phyloP scores from a whole-genome alignment of 2,113 vertebrate genomes.

The Penelope pileata region DNA sequence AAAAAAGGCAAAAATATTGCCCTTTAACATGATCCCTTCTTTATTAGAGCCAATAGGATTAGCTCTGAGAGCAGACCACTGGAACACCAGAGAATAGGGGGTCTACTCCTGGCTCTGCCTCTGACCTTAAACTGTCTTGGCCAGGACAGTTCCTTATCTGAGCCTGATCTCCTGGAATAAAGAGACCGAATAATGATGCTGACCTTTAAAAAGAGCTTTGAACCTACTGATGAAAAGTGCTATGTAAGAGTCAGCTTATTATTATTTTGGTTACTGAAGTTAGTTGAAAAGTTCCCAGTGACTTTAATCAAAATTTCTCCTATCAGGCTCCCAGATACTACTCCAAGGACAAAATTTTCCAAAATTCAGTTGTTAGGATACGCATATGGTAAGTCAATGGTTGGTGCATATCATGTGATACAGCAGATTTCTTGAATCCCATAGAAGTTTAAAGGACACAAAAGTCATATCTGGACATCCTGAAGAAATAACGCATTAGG shows the following conservation, averaged over 20 bases:
- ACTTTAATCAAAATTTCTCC: not conserved
- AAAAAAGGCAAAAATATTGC: not conserved
- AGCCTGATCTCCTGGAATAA: not conserved
- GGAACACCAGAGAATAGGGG: not conserved
- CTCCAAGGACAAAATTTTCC: not conserved
- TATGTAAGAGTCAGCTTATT: not conserved
- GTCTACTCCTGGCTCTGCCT: not conserved
- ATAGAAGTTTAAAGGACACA: not conserved
- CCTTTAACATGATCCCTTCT: not conserved
- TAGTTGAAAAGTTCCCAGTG: not conserved
- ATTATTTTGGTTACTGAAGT: slow-evolving; percentile 35
- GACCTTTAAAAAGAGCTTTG: slow-evolving; percentile 50
- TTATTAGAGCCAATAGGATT: not conserved
- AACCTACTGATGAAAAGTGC: not conserved
- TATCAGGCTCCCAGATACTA: not conserved
- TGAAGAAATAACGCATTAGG: not conserved
- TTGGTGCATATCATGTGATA: not conserved
- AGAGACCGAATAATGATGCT: not conserved
- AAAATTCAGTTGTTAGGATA: not conserved
- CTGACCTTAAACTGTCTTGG: not conserved
- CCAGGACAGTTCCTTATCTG: not conserved
- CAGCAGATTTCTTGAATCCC: not conserved
- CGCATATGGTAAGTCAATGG: not conserved
- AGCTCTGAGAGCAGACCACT: not conserved
- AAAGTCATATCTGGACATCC: not conserved